Base-by-base conservation (phyloP, 2,797 vertebrate species). In the Propithecus deckenii region DNA sequence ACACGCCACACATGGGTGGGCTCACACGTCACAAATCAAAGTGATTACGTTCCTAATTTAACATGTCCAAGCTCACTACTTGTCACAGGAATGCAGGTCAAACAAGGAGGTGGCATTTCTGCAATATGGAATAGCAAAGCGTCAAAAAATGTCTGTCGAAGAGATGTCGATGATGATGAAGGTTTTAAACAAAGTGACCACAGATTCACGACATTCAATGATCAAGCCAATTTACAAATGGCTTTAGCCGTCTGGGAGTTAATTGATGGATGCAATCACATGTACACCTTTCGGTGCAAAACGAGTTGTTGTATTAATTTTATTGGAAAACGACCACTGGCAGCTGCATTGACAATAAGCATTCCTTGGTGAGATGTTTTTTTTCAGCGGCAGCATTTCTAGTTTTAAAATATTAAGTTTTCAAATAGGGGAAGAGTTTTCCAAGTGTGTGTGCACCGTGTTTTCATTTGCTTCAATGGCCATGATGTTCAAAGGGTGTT, bases 201-300 rank as follows among this genome's bases (percentile, higher is more conserved):
- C 0, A 5, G 13, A 18, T 41, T 13, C 14, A 25, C 0, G 14
- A 5, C 14, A 13, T 57, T 69, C 9, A 8, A 46, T 14, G 15
- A 55, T 55, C 48, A 55, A 55, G 38, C 7, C 35, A 38, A 30
- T 22, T 41, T 30, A 59, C 30, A n/a, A 69, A 52, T 0, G 3
- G 20, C 5, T 0, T 25, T 35, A 12, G 3, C 38, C 0, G 1
- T 17, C 59, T 41, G 0, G 3, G 35, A 3, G 25, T 43, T 46
- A 15, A 28, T 9, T 38, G 50, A 23, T 20, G 2, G 61, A 25
- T 32, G 59, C 0, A 2, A 71, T 3, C 8, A 35, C 50, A 32
- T 0, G 14, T 41, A 32, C 28, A 35, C 5, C 38, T 25, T 20
- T 46, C 8, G 3, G 48, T 13, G 7, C 2, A 35, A 7, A 28